Evolutionary conservation across 2,113 vertebrate genomes (phyloP).

Genomic region (Phainopepla nitens): DNA sequence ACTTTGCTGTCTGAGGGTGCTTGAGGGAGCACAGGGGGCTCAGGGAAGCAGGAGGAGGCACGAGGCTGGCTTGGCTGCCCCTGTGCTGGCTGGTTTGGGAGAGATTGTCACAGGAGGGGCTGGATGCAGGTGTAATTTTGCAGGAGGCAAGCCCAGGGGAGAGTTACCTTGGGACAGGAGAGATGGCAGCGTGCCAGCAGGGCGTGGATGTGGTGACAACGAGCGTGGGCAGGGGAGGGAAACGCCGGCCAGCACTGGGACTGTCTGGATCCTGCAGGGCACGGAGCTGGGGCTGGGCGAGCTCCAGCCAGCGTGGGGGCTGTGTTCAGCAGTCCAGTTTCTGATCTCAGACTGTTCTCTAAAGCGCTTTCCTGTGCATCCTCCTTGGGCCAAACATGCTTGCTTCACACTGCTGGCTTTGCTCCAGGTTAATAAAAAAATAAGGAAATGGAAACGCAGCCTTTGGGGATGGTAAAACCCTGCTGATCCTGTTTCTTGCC

Average conservation of each 20-base stretch:
- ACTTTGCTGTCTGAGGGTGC: fast-evolving
- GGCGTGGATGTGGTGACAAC: fast-evolving
- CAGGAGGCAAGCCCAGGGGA: not conserved
- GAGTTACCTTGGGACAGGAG: not conserved
- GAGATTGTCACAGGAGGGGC: not conserved
- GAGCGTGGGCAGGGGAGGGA: not conserved
- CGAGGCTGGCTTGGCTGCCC: not conserved
- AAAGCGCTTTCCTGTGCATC: not conserved
- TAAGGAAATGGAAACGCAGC: not conserved
- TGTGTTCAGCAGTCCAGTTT: not conserved
- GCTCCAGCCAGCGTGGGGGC: not conserved
- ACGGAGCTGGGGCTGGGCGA: not conserved
- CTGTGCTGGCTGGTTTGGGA: not conserved
- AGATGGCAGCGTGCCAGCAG: not conserved
- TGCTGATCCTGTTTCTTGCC: not conserved
- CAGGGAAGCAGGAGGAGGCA: fast-evolving
- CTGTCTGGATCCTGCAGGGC: not conserved
- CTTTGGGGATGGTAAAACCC: slow-evolving; percentile 35
- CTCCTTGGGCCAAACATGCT: not conserved
- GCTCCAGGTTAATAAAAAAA: slow-evolving; percentile 24
- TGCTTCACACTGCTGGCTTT: not conserved
- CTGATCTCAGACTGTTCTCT: not conserved
- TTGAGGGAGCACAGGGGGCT: not conserved
- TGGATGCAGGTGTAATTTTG: not conserved
- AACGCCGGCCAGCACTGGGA: fast-evolving